Base-by-base conservation (phyloP, 2,888 invertebrate species). In the Eudasyphora cyanicolor region DNA sequence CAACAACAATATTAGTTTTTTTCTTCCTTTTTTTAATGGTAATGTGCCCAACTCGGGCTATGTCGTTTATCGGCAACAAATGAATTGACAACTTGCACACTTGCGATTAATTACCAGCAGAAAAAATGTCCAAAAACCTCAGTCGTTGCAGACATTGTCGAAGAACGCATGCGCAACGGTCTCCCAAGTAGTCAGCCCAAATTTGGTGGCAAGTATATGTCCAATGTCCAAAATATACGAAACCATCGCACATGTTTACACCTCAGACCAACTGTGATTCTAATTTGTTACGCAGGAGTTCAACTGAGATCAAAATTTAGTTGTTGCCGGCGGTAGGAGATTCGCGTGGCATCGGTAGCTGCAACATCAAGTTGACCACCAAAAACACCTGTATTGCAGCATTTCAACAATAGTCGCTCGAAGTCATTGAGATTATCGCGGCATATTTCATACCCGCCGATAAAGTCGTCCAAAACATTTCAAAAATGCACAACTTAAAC, bases 61-160 rank as follows among this genome's bases (percentile, higher is more conserved):
- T n/a, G n/a, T n/a, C 67, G 67, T 90, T 89, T 88, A 89, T 89
- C 87, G 88, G 87, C 87, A 87, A 79, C 87, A 86, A 87, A 83
- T 82, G 87, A 87, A 87, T 78, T 88, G 90, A 89, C 90, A 90
- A 88, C 87, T 86, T 86, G 86, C 86, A 86, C 85, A 81, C 86
- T 86, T 82, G 71, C 85, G 82, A 80, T 86, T 86, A 86, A 87
- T 87, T 86, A 85, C 85, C 83, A 84, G 42, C 71, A 79, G n/a
- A 80, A 84, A 62, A 74, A 49, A 62, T 42, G 14, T n/a, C 14
- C 14, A 73, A 71, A 54, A 51, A 54, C 14, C 21, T 14, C 21
- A 57, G 35, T 57, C 8, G 45, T n/a, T 35, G 24, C 21, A 57
- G 35, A 73, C 8, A n/a, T n/a, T 4, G 45, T 2, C 38, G 38